Base-by-base conservation (phyloP, 2,888 invertebrate species). In the Cryptocheilus praepositus region DNA sequence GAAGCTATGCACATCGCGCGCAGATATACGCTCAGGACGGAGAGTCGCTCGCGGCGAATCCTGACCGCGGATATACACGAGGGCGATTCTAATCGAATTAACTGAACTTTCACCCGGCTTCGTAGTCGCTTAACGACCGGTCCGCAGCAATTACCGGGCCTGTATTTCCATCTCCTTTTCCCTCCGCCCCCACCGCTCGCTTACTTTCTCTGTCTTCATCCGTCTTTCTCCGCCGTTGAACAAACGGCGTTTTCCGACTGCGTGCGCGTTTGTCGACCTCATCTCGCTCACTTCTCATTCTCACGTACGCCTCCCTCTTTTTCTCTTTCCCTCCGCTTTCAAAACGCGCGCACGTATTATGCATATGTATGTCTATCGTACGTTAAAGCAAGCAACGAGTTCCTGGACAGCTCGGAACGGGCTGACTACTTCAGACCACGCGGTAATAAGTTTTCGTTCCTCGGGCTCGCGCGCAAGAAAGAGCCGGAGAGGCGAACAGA, bases 1-100 rank as follows among this genome's bases (percentile, higher is more conserved):
- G 70, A 63, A 65, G 64, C 64, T 64, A 57, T 61, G 54, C 49
- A 49, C 49, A 49, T 49, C 49, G 46, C 60, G 25, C 56, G 60
- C 60, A 70, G 75, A 76, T 64, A 64, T 76, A 68, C 62, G 36
- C 59, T 59, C 68, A 63, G 64, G 49, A 64, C 60, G 52, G 69
- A 66, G 56, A 62, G 60, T 67, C 68, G 79, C 80, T 80, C 73
- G 67, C 69, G 75, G 80, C 74, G 67, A 80, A 80, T 74, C 78
- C 76, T 74, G 76, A 80, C 74, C 78, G 66, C 65, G 65, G 72
- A 67, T 77, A 65, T 68, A 64, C 75, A 61, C 73, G 62, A 72
- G 73, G 81, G 74, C 71, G 82, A 82, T 82, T 81, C 79, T 82
- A 82, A 83, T 83, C 82, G 81, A 82, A 82, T 81, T 81, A 80